Base-by-base conservation (phyloP, 1,140 invertebrate species). In the Tetramorium simillimum region DNA sequence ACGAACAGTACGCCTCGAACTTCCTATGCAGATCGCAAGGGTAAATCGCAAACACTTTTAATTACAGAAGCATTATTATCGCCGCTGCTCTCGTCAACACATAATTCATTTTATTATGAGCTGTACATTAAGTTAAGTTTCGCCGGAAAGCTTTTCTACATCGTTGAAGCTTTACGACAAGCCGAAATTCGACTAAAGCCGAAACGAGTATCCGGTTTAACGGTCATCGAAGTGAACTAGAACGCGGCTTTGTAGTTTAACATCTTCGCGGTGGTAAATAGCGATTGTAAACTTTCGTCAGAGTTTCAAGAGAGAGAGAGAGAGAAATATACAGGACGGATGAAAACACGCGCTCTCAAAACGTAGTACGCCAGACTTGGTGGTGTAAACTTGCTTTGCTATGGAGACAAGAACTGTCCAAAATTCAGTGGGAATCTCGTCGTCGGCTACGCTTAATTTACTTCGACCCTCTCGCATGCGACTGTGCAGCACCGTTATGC, bases 361-460 rank as follows among this genome's bases (percentile, higher is more conserved):
- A 80, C 18, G 14, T 81, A 65, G 1, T 49, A 60, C 3, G 18
- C 12, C 9, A 49, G 53, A 46, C 51, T 58, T 69, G 40, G 12
- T 40, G 53, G 40, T 21, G 73, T 78, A 85, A 85, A 85, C 60
- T 85, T 53, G 82, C n/a, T 14, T 43, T 12, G 37, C 21, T 18
- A 49, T 16, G 16, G 12, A 75, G 62, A 56, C 65, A 46, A 51
- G 60, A 51, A 75, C 60, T 58, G 70, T 40, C n/a, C 6, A 37
- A 84, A 73, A 78, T 89, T 49, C 65, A 62, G 46, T 28, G 18
- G 58, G 53, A 87, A 72, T 75, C 46, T 73, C 76, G 37, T 73
- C 76, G 37, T n/a, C 49, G 77, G 56, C 14, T 40, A 33, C 10
- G 18, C 40, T 86, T 86, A 89, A 89, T 80, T 89, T 75, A 90